Conservation (phyloP, 1,140 invertebrate genomes). For the Ceratina japonica region DNA sequence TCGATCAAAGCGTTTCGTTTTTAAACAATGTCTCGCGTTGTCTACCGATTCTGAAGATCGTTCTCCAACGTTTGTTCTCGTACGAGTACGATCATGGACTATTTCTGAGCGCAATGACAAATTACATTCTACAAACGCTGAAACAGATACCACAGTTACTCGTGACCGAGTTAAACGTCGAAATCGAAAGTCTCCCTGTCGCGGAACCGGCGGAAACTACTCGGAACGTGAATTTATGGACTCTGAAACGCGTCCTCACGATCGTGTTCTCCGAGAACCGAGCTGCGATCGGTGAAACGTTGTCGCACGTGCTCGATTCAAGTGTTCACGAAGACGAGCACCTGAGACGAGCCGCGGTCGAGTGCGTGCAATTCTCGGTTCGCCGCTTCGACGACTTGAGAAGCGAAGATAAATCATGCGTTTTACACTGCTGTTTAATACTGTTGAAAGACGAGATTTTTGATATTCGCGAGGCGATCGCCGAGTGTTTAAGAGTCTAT, state of each 20-base stretch:
- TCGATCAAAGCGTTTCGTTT: conserved; percentile 56
- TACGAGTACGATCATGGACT: conserved; percentile 17
- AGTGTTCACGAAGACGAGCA: conserved; percentile 32
- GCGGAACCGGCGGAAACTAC: conserved; percentile 6
- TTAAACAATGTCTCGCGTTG: conserved; percentile 43
- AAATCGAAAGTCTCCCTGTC: conserved; percentile 13
- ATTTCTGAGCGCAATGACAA: conserved; percentile 42
- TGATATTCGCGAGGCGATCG: conserved; percentile 48
- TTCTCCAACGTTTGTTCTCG: conserved; percentile 38
- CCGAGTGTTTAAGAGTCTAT: conserved; percentile 4
- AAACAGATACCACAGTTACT: conserved; percentile 13
- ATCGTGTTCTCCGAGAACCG: conserved; percentile 39
- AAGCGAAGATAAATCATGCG: conserved; percentile 14
- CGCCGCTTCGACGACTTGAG: conserved; percentile 39
- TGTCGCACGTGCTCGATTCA: conserved; percentile 18
- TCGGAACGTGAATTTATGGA: background rate
- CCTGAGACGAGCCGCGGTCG: conserved; percentile 20
- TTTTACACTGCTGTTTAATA: conserved; percentile 55
- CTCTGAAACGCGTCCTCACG: conserved; percentile 35
- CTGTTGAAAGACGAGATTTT: conserved; percentile 60
- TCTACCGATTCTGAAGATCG: conserved; percentile 19
- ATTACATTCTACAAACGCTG: conserved; percentile 43
- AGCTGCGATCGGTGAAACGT: conserved; percentile 7
- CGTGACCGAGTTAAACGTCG: conserved; percentile 13
- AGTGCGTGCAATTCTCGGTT: conserved; percentile 45